A percentile compares a stretch with the other conserved stretches of the same genome.
Evolutionary conservation across 2,113 vertebrate species (phyloP).

Genomic region (Callionymus lyra): DNA sequence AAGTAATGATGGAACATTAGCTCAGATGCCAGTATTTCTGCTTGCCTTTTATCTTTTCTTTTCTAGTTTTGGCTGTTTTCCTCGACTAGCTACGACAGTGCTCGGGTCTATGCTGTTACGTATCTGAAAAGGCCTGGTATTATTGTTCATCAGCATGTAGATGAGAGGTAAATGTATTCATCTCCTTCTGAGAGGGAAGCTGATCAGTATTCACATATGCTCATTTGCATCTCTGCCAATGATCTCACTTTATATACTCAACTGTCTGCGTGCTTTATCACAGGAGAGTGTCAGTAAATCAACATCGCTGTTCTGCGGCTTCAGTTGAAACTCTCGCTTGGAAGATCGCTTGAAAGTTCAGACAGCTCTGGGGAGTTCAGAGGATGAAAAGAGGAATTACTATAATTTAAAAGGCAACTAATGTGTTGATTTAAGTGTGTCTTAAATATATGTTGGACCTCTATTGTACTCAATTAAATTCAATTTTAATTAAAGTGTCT

Average conservation of each 20-base stretch:
- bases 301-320: constrained; percentile 7
- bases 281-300: constrained; percentile 13
- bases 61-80: constrained; percentile 15
- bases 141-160: constrained; percentile 47
- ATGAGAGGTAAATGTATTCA: constrained; percentile 52
- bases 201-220: constrained; percentile 50
- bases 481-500: too few relatives aligned
- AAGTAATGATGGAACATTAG: neutral
- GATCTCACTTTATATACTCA: constrained; percentile 23
- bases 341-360: too few relatives aligned
- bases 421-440: too few relatives aligned
- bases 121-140: neutral
- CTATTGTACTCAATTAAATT: too few relatives aligned
- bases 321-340: constrained; percentile 23
- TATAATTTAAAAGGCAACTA: too few relatives aligned
- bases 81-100: constrained; percentile 17
- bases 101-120: constrained; percentile 1
- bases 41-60: constrained; percentile 1
- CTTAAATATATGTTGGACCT: too few relatives aligned
- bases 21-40: constrained; percentile 2
- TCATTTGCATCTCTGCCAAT: constrained; percentile 50
- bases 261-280: constrained; percentile 23
- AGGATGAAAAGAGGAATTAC: too few relatives aligned
- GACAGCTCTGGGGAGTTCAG: neutral
- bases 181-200: constrained; percentile 31